Evolutionary conservation across 2,797 vertebrate species (phyloP).

Genomic region (Pteropus rufus): DNA sequence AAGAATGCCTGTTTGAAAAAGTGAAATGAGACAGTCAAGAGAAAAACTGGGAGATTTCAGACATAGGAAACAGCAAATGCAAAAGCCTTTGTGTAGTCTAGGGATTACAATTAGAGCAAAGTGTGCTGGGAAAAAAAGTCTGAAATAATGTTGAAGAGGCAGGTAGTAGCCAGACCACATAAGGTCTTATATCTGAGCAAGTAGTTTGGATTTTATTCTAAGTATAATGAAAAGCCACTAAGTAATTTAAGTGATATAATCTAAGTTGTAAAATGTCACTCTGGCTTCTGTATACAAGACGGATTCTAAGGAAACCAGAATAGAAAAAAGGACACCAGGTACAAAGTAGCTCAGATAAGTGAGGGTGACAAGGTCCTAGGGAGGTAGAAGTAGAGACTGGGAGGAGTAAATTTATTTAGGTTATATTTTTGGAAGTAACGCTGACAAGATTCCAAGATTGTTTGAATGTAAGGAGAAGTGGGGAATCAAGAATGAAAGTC

Average conservation of each 20-base stretch:
- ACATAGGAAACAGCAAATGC: neutral
- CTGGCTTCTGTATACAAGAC: neutral
- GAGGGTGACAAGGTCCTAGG: neutral
- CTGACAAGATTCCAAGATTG: neutral
- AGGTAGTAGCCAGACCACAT: neutral
- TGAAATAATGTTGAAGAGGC: neutral
- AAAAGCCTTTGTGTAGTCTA: neutral
- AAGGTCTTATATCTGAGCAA: neutral
- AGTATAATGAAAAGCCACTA: neutral
- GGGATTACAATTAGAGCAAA: neutral
- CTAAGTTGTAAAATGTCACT: constrained; percentile 7
- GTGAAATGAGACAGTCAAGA: neutral
- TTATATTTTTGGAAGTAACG: neutral
- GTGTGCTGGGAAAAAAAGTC: neutral
- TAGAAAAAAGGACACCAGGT: neutral
- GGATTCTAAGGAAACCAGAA: neutral
- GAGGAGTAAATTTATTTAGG: neutral
- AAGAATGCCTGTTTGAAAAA: neutral
- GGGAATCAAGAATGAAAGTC: neutral
- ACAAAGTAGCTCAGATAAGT: neutral
- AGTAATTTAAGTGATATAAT: neutral
- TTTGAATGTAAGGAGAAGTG: neutral
- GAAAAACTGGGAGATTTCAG: neutral
- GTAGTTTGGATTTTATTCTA: neutral
- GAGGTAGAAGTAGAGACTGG: neutral